Evolutionary conservation across 1,140 invertebrate genomes (phyloP), one percentile per base, ranked within the genome.

Genomic region (Subanguina moxae): DNA sequence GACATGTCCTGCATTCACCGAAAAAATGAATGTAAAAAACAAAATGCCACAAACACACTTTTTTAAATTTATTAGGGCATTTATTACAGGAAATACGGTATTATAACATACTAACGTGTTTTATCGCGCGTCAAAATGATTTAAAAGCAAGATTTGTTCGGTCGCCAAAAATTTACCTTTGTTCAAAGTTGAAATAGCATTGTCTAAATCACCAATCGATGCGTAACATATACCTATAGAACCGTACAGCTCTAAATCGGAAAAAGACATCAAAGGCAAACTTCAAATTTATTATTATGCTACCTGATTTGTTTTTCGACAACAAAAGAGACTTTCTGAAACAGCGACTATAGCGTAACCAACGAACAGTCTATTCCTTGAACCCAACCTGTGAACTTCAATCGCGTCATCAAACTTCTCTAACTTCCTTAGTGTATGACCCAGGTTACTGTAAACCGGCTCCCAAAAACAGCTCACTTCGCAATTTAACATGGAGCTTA

Each of bases 391-490:
- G 61, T 71, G 69, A 23, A 74, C 74, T 32, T 77, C 42, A 23
- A 77, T 64, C 7, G 76, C 76, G 13, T 77, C 72, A 1, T 76
- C 72, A 63, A 71, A 77, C 28, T 57, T 57, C 5, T 59, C 56
- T 59, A 77, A 62, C 23, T 73, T 62, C 21, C 77, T 65, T 15
- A 77, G 43, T 19, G 66, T 42, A 56, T 80, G 77, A 9, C 76
- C 76, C 17, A 77, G 52, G 46, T 80, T 77, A 15, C 77, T 62
- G 38, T 73, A 71, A 21, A 77, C 25, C 17, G 76, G 76, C 30
- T 80, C 76, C 76, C 76, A 77, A 48, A 80, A 77, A 21, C 67
- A 65, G 67, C 69, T 75, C 21, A 71, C 56, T 52, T 62, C 70
- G 27, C 27, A 0, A 23, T 52, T 17, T 15, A 57, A 38, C 42